phyloP scores from a whole-genome alignment of 2,888 invertebrate species.

The Lochmaea crataegi region DNA sequence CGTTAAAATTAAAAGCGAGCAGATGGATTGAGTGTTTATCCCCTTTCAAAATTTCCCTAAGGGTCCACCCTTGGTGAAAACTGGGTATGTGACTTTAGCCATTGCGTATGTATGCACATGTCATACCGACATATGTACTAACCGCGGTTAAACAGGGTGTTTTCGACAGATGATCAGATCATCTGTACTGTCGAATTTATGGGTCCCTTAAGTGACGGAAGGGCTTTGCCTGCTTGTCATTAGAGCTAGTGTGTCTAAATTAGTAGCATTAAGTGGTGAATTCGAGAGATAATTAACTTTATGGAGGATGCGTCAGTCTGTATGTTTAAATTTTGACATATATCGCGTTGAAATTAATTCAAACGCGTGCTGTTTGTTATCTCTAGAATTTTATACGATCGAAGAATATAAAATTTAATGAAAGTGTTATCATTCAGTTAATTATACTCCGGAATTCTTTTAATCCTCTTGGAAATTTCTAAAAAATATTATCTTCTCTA shows the following conservation, averaged over 20 bases:
- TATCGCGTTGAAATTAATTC: not conserved
- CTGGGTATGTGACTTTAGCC: slow-evolving; percentile 51
- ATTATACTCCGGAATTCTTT: no score
- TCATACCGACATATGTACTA: slow-evolving; percentile 43
- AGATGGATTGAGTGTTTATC: slow-evolving; percentile 39
- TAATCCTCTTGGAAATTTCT: no score
- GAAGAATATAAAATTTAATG: not conserved
- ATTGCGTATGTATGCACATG: slow-evolving; percentile 43
- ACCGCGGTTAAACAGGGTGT: slow-evolving; percentile 42
- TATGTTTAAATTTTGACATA: slow-evolving; percentile 7
- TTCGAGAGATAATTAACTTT: slow-evolving; percentile 36
- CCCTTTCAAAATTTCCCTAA: slow-evolving; percentile 39
- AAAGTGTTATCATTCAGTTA: not conserved
- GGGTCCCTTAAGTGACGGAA: slow-evolving; percentile 32
- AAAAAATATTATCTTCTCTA: no score
- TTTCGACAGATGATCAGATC: slow-evolving; percentile 54
- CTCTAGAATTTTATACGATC: not conserved
- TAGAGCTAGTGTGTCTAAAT: slow-evolving; percentile 42
- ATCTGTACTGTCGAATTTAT: slow-evolving; percentile 48
- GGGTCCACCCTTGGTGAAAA: slow-evolving; percentile 45
- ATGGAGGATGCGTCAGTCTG: slow-evolving; percentile 4
- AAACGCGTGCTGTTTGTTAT: not conserved
- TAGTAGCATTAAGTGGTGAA: slow-evolving; percentile 39
- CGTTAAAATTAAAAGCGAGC: slow-evolving; percentile 42
- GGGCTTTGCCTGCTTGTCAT: slow-evolving; percentile 35